Evolutionary conservation across 2,888 invertebrate species (phyloP).

Genomic region (Pachycephus smyrnensis): DNA sequence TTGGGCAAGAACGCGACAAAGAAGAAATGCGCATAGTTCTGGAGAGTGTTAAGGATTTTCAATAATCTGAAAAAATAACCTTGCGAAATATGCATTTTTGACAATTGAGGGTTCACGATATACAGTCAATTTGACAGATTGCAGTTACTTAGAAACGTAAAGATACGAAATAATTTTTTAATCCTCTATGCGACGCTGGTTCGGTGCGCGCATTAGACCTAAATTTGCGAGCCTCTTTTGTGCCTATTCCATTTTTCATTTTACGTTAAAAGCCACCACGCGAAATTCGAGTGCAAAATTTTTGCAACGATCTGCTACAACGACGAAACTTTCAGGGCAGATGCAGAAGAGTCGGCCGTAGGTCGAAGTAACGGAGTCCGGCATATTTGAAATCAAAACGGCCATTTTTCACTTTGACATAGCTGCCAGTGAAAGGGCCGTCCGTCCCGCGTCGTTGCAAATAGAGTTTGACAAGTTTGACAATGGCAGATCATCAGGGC

Average conservation of each 20-base stretch:
- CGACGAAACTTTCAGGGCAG: neutral
- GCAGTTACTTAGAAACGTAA: too few relatives aligned
- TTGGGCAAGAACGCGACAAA: too few relatives aligned
- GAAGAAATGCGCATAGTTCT: too few relatives aligned
- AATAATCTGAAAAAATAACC: too few relatives aligned
- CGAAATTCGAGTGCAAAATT: neutral
- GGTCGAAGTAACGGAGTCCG: neutral
- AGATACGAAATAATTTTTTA: neutral
- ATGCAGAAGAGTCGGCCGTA: neutral
- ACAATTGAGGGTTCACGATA: too few relatives aligned
- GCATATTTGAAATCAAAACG: neutral
- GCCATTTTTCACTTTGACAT: neutral
- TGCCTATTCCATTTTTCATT: neutral
- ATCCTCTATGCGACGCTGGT: neutral
- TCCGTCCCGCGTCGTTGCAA: conserved; percentile 11
- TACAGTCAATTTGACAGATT: too few relatives aligned
- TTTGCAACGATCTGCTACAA: neutral
- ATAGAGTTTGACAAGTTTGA: conserved; percentile 45
- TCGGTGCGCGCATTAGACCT: too few relatives aligned
- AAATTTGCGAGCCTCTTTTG: neutral
- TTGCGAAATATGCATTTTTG: too few relatives aligned
- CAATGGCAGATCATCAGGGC: conserved; percentile 53
- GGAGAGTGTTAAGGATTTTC: too few relatives aligned
- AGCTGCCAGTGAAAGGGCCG: conserved; percentile 13
- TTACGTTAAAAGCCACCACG: too few relatives aligned